Evolutionary conservation across 2,113 vertebrate genomes (phyloP).

Genomic region (Geococcyx californianus): DNA sequence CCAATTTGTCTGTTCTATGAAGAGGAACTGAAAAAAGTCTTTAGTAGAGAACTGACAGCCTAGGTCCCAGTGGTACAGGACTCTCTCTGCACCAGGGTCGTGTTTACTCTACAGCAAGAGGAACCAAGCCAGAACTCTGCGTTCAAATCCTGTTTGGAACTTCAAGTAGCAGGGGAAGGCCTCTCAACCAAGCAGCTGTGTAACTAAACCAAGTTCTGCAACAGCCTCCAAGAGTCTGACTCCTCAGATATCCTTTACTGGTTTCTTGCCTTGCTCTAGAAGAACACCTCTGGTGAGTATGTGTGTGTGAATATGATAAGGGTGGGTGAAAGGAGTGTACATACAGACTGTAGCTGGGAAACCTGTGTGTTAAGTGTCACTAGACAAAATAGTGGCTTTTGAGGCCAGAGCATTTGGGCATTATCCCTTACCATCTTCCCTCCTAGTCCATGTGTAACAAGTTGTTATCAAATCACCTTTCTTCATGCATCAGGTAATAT

Average conservation of each 20-base stretch:
- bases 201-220: constrained; percentile 28
- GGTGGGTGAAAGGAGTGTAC: neutral
- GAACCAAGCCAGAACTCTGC: constrained; percentile 10
- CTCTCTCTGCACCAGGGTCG: constrained; percentile 8
- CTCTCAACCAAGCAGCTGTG: constrained; percentile 3
- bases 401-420: neutral
- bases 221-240: neutral
- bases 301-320: neutral
- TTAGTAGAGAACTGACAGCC: neutral
- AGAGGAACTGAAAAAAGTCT: neutral
- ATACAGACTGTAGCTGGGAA: neutral
- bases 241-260: constrained; percentile 3
- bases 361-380: neutral
- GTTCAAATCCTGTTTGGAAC: constrained; percentile 6
- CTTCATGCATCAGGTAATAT: neutral
- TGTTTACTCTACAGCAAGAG: constrained; percentile 36
- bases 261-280: constrained; percentile 12
- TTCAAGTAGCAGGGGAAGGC: constrained; percentile 2
- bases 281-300: constrained; percentile 32
- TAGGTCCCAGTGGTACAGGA: neutral
- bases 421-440: neutral
- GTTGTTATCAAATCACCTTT: neutral
- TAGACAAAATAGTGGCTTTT: neutral
- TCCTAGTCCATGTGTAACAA: neutral
- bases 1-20: neutral